Percentiles rank a stretch among this genome's conserved stretches.
Conservation (phyloP, 2,888 invertebrate species). For the Leptothorax acervorum region DNA sequence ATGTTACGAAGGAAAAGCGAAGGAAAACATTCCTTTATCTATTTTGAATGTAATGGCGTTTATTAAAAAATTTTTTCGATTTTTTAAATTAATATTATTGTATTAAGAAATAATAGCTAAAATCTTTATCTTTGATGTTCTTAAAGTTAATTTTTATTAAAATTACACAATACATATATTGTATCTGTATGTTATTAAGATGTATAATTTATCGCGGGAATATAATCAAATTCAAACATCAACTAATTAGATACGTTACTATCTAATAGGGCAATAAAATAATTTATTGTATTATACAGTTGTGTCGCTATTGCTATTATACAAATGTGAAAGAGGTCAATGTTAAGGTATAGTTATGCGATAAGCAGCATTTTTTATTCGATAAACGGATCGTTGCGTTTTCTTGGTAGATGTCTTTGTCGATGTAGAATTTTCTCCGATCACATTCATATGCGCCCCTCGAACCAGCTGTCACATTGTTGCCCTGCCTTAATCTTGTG, state of each 20-base stretch:
- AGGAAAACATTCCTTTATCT: neutral
- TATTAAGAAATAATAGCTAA: neutral
- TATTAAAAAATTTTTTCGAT: neutral
- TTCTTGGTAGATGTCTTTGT: neutral
- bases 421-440: neutral
- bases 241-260: neutral
- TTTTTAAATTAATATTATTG: neutral
- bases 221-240: neutral
- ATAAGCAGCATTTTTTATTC: conserved; percentile 1
- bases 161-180: neutral
- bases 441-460: neutral
- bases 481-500: neutral
- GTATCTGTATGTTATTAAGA: neutral
- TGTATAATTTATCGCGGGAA: neutral
- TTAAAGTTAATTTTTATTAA: neutral
- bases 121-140: neutral
- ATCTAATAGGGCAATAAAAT: neutral
- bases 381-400: neutral
- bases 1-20: neutral
- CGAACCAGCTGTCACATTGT: conserved; percentile 9
- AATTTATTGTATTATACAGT: neutral
- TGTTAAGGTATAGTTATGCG: neutral
- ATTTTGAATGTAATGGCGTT: neutral
- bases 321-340: neutral
- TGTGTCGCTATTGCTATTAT: neutral